Conservation (phyloP, 2,797 vertebrate species). For the Oceanodroma leucorhoa region DNA sequence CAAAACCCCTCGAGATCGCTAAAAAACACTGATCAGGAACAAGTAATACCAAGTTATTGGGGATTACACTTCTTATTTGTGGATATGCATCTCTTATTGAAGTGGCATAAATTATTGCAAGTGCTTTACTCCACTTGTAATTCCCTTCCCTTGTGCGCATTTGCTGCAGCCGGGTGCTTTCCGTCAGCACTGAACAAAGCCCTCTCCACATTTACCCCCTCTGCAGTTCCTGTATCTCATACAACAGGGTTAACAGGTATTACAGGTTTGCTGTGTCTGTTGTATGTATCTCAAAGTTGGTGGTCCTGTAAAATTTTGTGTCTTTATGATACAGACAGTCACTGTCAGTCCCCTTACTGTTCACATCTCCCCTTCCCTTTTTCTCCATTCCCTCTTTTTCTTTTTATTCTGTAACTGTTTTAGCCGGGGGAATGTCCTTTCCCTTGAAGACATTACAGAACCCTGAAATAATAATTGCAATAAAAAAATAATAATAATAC, state of each 20-base stretch:
- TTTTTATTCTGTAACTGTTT: neutral
- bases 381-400: neutral
- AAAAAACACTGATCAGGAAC: neutral
- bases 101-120: neutral
- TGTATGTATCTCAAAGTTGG: rapidly evolving
- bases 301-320: neutral
- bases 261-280: neutral
- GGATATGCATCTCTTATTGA: neutral
- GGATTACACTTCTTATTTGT: neutral
- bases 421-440: neutral
- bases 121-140: neutral
- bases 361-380: neutral
- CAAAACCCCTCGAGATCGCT: neutral
- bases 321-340: too few relatives aligned
- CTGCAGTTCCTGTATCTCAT: neutral
- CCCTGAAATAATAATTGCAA: neutral
- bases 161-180: neutral
- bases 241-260: rapidly evolving
- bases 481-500: neutral
- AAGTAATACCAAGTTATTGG: neutral
- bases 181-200: neutral
- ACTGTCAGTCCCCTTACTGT: neutral
- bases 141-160: rapidly evolving
- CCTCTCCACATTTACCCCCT: too few relatives aligned
- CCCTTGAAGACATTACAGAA: neutral